A percentile compares a stretch with the other conserved stretches of the same genome.
phyloP scores from a whole-genome alignment of 2,113 vertebrate genomes.

The Pseudopipra pipra region DNA sequence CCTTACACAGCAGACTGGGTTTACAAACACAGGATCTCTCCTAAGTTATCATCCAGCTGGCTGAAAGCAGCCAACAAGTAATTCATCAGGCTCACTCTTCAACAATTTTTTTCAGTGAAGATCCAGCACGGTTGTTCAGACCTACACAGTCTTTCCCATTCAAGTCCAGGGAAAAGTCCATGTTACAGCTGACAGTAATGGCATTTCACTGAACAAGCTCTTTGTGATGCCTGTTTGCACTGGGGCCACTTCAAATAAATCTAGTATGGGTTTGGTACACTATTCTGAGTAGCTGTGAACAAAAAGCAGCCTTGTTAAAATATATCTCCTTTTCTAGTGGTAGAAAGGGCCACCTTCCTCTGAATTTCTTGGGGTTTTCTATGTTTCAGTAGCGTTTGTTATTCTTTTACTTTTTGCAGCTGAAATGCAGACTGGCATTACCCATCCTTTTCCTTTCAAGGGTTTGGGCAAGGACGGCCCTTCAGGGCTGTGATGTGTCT shows the following conservation, averaged over 20 bases:
- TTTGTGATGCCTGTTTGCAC: background rate
- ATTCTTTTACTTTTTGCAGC: background rate
- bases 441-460: background rate
- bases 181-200: background rate
- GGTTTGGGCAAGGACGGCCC: background rate
- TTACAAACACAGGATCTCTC: background rate
- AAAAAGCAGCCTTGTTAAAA: background rate
- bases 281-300: background rate
- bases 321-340: background rate
- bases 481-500: background rate
- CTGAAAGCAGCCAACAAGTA: background rate
- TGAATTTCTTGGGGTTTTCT: background rate
- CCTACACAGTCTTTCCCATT: background rate
- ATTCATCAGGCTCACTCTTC: background rate
- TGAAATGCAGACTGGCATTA: background rate
- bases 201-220: background rate
- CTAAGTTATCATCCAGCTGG: fast-evolving
- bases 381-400: background rate
- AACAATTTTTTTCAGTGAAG: background rate
- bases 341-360: background rate
- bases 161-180: background rate
- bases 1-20: background rate
- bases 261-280: background rate
- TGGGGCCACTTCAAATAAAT: background rate
- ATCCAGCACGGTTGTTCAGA: background rate